These are phyloP conservation scores for Dryobates pubescens DNA, from an alignment of 2,797 vertebrate genomes.

Conservation along the genomic window DNA sequence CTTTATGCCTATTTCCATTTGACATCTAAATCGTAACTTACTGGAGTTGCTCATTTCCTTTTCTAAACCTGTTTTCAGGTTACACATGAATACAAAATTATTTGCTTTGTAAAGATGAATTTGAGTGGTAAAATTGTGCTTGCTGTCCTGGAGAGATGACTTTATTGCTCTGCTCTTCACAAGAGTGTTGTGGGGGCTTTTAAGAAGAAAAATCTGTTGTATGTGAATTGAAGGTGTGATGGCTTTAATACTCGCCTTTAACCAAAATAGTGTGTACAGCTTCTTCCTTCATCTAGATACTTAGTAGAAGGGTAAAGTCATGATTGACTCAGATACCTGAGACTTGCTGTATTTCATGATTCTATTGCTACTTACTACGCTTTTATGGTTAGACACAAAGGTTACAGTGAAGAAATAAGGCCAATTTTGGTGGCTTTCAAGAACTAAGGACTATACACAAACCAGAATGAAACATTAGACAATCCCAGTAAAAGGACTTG, in stretches of 20 bases:
- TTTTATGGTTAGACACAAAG: background rate
- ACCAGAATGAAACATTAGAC: background rate
- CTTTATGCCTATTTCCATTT: slow-evolving; percentile 41
- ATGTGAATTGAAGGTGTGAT: background rate
- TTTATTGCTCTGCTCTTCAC: background rate
- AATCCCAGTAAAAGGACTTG: background rate
- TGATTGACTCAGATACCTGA: background rate
- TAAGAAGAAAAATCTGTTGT: background rate
- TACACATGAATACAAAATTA: background rate
- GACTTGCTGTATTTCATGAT: background rate
- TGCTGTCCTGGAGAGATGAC: background rate
- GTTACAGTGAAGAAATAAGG: background rate
- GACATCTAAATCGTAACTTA: slow-evolving; percentile 29
- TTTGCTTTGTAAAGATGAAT: background rate
- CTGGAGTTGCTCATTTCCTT: background rate
- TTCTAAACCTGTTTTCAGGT: background rate
- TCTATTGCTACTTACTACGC: background rate
- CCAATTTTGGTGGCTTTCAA: background rate
- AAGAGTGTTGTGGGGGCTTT: background rate
- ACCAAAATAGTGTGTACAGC: background rate
- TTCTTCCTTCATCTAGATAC: background rate
- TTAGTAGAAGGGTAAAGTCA: background rate
- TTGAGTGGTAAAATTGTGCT: background rate
- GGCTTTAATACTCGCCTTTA: background rate
- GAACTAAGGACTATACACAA: background rate